Base-by-base conservation (phyloP, 2,888 invertebrate species). In the Pseudanteris insignis region DNA sequence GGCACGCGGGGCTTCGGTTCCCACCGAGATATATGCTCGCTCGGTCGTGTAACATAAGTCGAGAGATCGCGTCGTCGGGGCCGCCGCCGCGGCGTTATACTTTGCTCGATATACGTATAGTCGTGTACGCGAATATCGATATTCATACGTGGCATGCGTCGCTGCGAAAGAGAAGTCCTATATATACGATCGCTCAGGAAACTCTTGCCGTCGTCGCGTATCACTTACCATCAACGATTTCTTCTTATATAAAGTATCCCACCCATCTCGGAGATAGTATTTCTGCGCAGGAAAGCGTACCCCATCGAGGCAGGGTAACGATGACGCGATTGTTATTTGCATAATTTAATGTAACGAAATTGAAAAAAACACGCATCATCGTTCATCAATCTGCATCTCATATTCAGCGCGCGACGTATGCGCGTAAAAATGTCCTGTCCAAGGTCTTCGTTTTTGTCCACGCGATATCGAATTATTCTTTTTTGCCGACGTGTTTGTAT, bases 21-120 rank as follows among this genome's bases (percentile, higher is more conserved):
- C 79, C 79, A 80, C 79, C 79, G 74, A 78, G 78, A 80, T 79
- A 74, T 74, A 79, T 78, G 75, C 76, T 73, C 76, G 73, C 63
- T 76, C 74, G 75, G 72, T 75, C 77, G 76, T 77, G 77, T 77
- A 78, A 77, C 73, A 75, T 77, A 76, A 77, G 75, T 76, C 75
- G 77, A 77, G n/a, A n/a, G 77, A 77, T 77, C 75, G 69, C 74
- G 66, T 71, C 71, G 74, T 71, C 38, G 46, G 32, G 37, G 38
- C 26, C 73, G 65, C 69, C 71, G 46, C 48, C 69, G 74, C 48
- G 68, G 74, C 73, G 70, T 75, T 76, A 75, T 70, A 72, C 73
- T 69, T 69, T 37, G 68, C 62, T 59, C 67, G 67, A 69, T 70
- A 69, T 64, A 63, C 62, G 48, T 54, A 65, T 61, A 64, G 55